These are phyloP conservation scores for Cheilosia pagana DNA, from an alignment of 2,888 invertebrate species.

Conservation along the genomic window DNA sequence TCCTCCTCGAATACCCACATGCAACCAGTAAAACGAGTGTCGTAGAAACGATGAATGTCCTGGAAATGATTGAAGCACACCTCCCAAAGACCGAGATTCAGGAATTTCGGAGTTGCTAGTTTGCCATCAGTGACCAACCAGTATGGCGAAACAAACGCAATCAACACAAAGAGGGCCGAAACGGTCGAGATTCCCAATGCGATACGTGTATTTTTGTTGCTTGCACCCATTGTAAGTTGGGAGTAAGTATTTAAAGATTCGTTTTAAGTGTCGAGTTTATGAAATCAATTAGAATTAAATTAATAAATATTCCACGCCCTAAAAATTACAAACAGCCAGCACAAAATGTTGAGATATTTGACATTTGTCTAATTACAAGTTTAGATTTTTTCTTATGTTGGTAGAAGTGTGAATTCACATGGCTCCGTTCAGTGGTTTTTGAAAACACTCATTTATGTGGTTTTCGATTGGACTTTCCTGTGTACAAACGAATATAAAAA, in stretches of 20 bases:
- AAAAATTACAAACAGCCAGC: conserved; percentile 60
- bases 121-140: conserved; percentile 94
- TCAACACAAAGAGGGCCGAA: conserved; percentile 89
- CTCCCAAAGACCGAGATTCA: conserved; percentile 96
- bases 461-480: no score
- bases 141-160: conserved; percentile 93
- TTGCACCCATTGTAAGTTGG: conserved; percentile 81
- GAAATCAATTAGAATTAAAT: conserved; percentile 47
- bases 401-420: neutral
- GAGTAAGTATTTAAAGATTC: neutral
- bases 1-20: conserved; percentile 99
- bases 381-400: conserved; percentile 13
- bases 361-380: conserved; percentile 38
- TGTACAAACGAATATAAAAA: no score
- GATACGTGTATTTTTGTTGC: conserved; percentile 81
- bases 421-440: conserved; percentile 13
- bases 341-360: conserved; percentile 25
- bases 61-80: conserved; percentile 95
- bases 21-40: conserved; percentile 92
- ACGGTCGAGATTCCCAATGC: conserved; percentile 87
- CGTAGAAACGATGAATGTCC: conserved; percentile 94
- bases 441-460: no score
- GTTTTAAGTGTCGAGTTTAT: conserved; percentile 1
- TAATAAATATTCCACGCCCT: conserved; percentile 77
- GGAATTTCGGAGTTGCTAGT: conserved; percentile 90